A percentile compares a stretch with the other conserved stretches of the same genome.
These are phyloP conservation scores for Acipenser ruthenus DNA, from an alignment of 2,797 vertebrate genomes.

Conservation along the genomic window DNA sequence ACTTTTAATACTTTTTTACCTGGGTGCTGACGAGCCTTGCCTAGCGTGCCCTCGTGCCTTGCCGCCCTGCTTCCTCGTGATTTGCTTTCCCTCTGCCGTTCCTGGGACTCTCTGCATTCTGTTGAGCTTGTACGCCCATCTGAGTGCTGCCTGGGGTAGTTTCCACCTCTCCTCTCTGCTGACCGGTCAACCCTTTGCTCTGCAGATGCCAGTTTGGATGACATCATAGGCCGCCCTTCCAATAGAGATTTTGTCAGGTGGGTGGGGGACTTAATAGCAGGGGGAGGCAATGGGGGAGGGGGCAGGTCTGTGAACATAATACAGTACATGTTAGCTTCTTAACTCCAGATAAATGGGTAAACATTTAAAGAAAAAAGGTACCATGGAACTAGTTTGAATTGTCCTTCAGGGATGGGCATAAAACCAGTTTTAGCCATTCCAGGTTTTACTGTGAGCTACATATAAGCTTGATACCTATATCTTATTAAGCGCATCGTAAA, in stretches of 20 bases:
- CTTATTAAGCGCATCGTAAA: no score
- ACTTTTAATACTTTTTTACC: slow-evolving; percentile 48
- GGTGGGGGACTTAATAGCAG: slow-evolving; percentile 87
- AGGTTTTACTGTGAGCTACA: no score
- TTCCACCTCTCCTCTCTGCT: slow-evolving; percentile 63
- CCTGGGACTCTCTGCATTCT: slow-evolving; percentile 76
- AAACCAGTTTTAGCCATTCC: no score
- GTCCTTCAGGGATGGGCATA: no score
- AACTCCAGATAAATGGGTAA: no score
- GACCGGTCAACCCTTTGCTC: slow-evolving; percentile 61
- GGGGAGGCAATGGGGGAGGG: slow-evolving; percentile 88
- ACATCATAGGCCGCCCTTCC: slow-evolving; percentile 73
- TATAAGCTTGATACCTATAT: no score
- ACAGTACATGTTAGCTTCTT: no score
- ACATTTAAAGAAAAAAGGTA: no score
- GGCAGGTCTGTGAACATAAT: slow-evolving; percentile 69
- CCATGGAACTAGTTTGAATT: no score
- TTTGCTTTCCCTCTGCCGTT: slow-evolving; percentile 64
- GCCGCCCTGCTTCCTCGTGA: slow-evolving; percentile 65
- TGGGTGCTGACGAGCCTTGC: slow-evolving; percentile 79
- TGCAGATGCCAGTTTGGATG: slow-evolving; percentile 68
- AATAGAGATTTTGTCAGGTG: slow-evolving; percentile 75
- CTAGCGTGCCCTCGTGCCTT: slow-evolving; percentile 70
- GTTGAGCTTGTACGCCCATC: slow-evolving; percentile 74
- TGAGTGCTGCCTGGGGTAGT: slow-evolving; percentile 62